Evolutionary conservation across 2,113 vertebrate species (phyloP), one percentile per base, ranked within the genome.

Genomic region (Butorides virescens): DNA sequence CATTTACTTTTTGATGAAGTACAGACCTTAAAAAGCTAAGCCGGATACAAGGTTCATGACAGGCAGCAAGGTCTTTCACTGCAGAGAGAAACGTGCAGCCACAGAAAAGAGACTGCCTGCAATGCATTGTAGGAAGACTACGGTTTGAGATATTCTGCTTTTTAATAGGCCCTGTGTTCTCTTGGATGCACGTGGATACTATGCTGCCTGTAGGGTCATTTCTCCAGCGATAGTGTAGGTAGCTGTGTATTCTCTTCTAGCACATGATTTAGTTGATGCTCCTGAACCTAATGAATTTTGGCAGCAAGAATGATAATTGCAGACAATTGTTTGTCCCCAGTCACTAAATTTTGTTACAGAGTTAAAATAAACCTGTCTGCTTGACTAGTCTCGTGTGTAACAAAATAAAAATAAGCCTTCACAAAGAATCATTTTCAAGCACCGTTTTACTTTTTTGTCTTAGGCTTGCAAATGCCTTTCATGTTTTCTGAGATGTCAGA

Each of bases 341-440:
- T 91, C 6, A 10, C 94, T 93, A 92, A 74, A 95, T 96, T 95
- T 77, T 95, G 74, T 91, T 86, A 91, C 58, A 62, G 91, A 92
- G 66, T 93, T 93, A 96, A 94, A 95, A 97, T 89, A 93, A 97
- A 89, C 95, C 85, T 94, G 80, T 94, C 95, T 90, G 58, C 81
- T 95, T 90, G 74, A 91, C 84, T 97, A 94, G 95, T 88, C 95
- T 94, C 92, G 32, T 70, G 80, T 90, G 89, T 83, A 94, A 83
- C 71, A 90, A 93, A 93, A 96, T 53, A 93, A 94, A 96, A 92
- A 95, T 73, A 93, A 95, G 29, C 89, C 66, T 96, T 97, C 96
- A 96, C 66, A 91, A 95, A 89, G 86, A 94, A 97, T 97, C 46
- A 96, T 91, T 95, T 95, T 96, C 91, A 95, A 96, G 73, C 3